phyloP scores from a whole-genome alignment of 2,888 invertebrate genomes.

The Himalopsyche kuldschensis region DNA sequence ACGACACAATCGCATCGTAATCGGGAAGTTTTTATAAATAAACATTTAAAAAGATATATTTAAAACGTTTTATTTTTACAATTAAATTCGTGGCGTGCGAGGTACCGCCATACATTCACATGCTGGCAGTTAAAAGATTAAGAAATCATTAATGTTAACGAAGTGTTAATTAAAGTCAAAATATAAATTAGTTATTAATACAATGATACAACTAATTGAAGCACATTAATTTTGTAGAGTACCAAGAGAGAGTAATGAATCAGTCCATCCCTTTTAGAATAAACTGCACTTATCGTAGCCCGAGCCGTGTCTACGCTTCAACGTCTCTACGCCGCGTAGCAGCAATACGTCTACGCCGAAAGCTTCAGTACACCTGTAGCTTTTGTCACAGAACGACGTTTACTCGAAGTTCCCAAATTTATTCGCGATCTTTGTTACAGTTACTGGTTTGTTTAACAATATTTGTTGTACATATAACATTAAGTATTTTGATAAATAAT shows the following conservation, averaged over 20 bases:
- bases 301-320: background rate
- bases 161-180: no score
- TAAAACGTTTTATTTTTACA: no score
- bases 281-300: background rate
- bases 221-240: background rate
- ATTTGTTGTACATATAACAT: background rate
- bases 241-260: background rate
- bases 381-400: conserved; percentile 5
- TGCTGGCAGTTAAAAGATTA: no score
- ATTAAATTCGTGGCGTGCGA: no score
- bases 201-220: background rate
- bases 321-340: background rate
- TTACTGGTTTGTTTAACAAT: background rate
- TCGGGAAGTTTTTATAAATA: no score
- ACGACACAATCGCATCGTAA: no score
- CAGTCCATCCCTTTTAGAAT: background rate
- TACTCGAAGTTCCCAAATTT: background rate
- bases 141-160: no score
- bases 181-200: no score
- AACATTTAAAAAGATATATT: no score
- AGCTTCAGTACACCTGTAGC: conserved; percentile 24
- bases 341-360: background rate
- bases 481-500: background rate
- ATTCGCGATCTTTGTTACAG: background rate
- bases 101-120: no score